Evolutionary conservation across 2,797 vertebrate genomes (phyloP).

Genomic region (Bradypodion pumilum): DNA sequence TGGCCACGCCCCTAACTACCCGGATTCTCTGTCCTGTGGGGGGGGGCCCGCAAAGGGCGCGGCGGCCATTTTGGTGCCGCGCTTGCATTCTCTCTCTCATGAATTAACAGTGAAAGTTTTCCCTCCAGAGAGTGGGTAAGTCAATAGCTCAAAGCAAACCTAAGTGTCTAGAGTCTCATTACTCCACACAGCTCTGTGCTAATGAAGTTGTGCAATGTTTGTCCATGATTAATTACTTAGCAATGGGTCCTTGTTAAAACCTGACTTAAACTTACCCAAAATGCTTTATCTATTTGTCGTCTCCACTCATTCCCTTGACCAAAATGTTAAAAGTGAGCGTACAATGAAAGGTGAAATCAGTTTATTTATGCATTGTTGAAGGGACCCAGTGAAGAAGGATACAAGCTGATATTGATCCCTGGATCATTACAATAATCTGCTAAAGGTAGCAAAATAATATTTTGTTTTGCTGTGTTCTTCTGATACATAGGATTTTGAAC

Average conservation of each 20-base stretch:
- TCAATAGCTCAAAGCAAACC: constrained; percentile 35
- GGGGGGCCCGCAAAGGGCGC: too few relatives aligned
- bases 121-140: background rate
- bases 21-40: too few relatives aligned
- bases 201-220: constrained; percentile 40
- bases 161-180: background rate
- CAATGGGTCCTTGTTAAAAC: constrained; percentile 58
- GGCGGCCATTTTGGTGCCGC: too few relatives aligned
- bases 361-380: too few relatives aligned
- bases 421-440: too few relatives aligned
- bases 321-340: background rate
- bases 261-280: constrained; percentile 57
- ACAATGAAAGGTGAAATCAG: background rate
- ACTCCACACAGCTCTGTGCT: background rate
- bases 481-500: background rate
- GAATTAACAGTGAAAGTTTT: constrained; percentile 37
- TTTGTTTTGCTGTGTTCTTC: too few relatives aligned
- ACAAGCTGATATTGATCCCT: too few relatives aligned
- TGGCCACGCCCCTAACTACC: too few relatives aligned
- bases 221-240: constrained; percentile 64
- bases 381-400: too few relatives aligned
- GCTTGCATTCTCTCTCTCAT: constrained; percentile 1
- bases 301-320: background rate
- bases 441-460: too few relatives aligned
- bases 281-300: constrained; percentile 63